These are phyloP conservation scores for Heterohyrax brucei DNA, from an alignment of 2,797 vertebrate genomes.

Conservation along the genomic window DNA sequence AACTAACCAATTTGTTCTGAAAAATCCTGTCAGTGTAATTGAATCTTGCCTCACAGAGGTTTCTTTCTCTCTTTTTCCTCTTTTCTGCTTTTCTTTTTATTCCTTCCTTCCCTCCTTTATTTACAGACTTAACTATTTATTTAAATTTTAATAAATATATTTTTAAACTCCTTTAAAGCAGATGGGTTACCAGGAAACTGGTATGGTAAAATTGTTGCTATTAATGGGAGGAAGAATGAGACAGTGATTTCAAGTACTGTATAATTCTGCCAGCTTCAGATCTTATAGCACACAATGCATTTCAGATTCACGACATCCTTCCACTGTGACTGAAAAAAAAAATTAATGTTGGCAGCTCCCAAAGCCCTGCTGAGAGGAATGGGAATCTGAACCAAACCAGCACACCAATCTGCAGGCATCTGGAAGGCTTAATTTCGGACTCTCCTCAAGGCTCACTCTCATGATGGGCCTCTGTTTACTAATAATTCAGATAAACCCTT, in stretches of 20 bases:
- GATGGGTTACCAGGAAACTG: neutral
- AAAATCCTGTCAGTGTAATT: neutral
- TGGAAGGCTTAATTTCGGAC: neutral
- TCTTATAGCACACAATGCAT: neutral
- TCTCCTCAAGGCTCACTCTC: neutral
- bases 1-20: slow-evolving; percentile 34
- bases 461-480: neutral
- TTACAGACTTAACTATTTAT: neutral
- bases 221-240: neutral
- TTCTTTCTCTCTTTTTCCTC: neutral
- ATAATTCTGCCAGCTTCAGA: neutral
- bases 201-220: neutral
- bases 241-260: neutral
- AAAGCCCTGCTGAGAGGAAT: neutral
- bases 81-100: no score
- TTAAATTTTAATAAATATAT: slow-evolving; percentile 14
- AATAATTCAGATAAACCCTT: neutral
- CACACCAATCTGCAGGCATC: neutral
- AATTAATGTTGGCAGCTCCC: neutral
- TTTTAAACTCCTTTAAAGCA: slow-evolving; percentile 16
- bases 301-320: neutral
- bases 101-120: neutral
- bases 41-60: neutral
- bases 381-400: neutral
- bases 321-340: neutral